Percentiles rank a stretch among this genome's conserved stretches.
phyloP scores from a whole-genome alignment of 2,888 invertebrate genomes.

The Aquatica leii region DNA sequence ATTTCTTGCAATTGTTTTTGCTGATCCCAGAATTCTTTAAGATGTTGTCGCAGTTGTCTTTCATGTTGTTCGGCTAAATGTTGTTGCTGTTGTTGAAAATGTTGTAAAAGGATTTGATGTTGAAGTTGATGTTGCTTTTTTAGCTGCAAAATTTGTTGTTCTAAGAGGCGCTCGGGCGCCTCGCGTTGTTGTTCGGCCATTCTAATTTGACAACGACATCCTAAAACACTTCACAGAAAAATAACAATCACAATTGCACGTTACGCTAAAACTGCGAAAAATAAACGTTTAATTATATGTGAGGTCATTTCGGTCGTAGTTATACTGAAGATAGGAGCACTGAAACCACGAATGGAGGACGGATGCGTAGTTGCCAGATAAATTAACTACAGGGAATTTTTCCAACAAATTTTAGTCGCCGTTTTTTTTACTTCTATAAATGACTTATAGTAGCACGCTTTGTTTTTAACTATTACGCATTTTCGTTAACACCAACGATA shows the following conservation, averaged over 20 bases:
- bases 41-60: constrained; percentile 86
- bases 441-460: constrained; percentile 18
- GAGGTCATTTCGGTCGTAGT: constrained; percentile 60
- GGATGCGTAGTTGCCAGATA: constrained; percentile 53
- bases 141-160: constrained; percentile 73
- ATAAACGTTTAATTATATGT: constrained; percentile 57
- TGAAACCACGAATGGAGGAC: constrained; percentile 43
- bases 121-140: constrained; percentile 94
- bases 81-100: constrained; percentile 91
- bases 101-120: constrained; percentile 89
- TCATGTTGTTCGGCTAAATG: constrained; percentile 91
- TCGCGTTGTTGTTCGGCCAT: constrained; percentile 59
- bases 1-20: constrained; percentile 80
- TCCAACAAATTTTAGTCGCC: constrained; percentile 6
- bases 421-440: constrained; percentile 11
- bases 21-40: constrained; percentile 93
- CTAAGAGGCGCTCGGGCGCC: constrained; percentile 59
- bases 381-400: constrained; percentile 39
- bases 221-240: constrained; percentile 30
- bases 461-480: constrained; percentile 30
- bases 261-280: constrained; percentile 55
- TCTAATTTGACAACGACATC: constrained; percentile 35
- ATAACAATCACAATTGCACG: constrained; percentile 48
- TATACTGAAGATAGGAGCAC: constrained; percentile 46
- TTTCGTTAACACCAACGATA: constrained; percentile 30